Conservation (phyloP, 2,113 vertebrate genomes). For the rabbit (Oryctolagus cuniculus) region DNA sequence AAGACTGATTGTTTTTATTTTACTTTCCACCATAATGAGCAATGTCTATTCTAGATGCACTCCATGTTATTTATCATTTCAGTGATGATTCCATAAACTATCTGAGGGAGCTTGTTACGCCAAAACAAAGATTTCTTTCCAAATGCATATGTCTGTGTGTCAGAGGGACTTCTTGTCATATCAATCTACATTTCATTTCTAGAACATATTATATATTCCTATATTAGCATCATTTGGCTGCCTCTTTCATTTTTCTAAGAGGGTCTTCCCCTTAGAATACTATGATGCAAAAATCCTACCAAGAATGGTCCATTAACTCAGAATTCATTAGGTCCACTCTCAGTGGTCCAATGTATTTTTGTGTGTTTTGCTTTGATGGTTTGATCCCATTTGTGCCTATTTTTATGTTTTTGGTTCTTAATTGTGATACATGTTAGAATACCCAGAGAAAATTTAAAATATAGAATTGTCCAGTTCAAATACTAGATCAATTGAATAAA, state of each 20-base stretch:
- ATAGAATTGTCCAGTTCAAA: not conserved
- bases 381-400: not conserved
- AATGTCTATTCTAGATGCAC: not conserved
- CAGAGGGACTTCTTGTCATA: not conserved
- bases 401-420: not conserved
- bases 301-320: not conserved
- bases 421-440: not conserved
- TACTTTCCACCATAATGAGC: not conserved
- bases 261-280: not conserved
- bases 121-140: not conserved
- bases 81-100: not conserved
- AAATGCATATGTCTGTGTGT: not conserved
- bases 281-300: not conserved
- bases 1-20: not conserved
- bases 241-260: not conserved
- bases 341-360: not conserved
- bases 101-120: not conserved
- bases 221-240: not conserved
- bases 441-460: not conserved
- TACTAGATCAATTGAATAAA: not conserved
- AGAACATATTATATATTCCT: not conserved
- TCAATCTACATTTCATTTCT: not conserved
- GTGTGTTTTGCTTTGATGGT: not conserved
- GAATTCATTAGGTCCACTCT: not conserved
- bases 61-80: not conserved